phyloP scores from a whole-genome alignment of 2,888 invertebrate species.

The Girardia tigrina region DNA sequence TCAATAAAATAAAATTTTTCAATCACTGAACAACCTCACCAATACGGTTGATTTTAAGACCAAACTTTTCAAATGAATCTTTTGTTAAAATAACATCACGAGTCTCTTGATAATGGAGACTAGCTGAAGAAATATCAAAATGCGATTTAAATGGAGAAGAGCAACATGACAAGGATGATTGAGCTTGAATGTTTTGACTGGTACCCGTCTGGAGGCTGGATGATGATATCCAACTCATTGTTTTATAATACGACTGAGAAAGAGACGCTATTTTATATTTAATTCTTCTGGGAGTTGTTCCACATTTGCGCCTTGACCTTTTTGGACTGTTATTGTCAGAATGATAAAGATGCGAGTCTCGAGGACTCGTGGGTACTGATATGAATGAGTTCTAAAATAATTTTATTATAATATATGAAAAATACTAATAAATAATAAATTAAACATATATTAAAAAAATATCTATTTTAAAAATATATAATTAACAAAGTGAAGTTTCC shows the following conservation, averaged over 20 bases:
- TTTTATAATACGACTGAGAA: constrained; percentile 17
- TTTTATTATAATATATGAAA: neutral
- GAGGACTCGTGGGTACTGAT: neutral
- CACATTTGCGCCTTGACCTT: neutral
- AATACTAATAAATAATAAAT: too few species aligned
- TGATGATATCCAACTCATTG: constrained; percentile 10
- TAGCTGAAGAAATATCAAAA: neutral
- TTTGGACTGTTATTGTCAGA: constrained; percentile 3
- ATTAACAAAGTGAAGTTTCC: too few species aligned
- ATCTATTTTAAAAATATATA: too few species aligned
- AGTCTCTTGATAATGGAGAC: neutral
- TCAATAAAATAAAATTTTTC: neutral
- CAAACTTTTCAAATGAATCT: neutral
- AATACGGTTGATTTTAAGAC: constrained; percentile 1
- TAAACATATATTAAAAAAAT: too few species aligned
- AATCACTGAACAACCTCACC: constrained; percentile 14
- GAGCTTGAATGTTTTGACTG: neutral
- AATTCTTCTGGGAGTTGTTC: neutral
- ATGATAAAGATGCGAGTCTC: neutral
- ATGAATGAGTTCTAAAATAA: constrained; percentile 4
- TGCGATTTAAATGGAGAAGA: neutral
- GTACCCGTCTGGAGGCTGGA: neutral
- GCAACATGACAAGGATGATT: neutral
- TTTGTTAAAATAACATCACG: neutral
- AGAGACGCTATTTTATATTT: constrained; percentile 16